phyloP scores from a whole-genome alignment of 2,113 vertebrate genomes.

The Illadopsis cleaveri region DNA sequence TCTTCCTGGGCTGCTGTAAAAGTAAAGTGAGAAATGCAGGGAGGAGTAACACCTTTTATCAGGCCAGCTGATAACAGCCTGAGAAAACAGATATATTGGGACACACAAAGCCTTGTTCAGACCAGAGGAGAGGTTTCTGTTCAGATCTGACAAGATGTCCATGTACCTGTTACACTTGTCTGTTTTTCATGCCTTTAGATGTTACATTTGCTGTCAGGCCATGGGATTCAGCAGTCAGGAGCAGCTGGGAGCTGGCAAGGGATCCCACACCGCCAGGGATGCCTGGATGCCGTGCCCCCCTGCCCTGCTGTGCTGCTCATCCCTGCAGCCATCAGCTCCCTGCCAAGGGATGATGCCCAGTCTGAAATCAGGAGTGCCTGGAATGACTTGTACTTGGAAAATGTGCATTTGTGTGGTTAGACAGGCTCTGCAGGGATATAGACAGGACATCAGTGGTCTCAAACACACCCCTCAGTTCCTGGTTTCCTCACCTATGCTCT shows the following conservation, averaged over 20 bases:
- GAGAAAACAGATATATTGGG: not conserved
- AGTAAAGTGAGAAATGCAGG: not conserved
- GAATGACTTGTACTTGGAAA: not conserved
- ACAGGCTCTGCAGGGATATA: accelerated
- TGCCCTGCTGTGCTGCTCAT: not conserved
- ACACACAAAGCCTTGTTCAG: not conserved
- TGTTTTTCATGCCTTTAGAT: not conserved
- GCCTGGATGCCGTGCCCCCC: accelerated
- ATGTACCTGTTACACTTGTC: not conserved
- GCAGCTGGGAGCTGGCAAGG: not conserved
- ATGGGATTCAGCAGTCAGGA: not conserved
- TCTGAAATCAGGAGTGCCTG: not conserved
- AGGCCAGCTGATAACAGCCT: not conserved
- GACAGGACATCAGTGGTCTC: not conserved
- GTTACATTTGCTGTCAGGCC: not conserved
- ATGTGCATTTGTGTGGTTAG: not conserved
- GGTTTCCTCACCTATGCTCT: not conserved
- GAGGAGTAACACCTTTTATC: not conserved
- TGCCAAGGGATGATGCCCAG: not conserved
- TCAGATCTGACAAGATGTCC: not conserved
- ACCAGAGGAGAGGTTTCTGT: not conserved
- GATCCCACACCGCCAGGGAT: accelerated
- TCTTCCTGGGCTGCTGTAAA: not conserved
- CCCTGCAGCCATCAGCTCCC: not conserved
- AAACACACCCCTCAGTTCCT: not conserved